phyloP scores from a whole-genome alignment of 2,797 vertebrate species.

The Melopsittacus undulatus region DNA sequence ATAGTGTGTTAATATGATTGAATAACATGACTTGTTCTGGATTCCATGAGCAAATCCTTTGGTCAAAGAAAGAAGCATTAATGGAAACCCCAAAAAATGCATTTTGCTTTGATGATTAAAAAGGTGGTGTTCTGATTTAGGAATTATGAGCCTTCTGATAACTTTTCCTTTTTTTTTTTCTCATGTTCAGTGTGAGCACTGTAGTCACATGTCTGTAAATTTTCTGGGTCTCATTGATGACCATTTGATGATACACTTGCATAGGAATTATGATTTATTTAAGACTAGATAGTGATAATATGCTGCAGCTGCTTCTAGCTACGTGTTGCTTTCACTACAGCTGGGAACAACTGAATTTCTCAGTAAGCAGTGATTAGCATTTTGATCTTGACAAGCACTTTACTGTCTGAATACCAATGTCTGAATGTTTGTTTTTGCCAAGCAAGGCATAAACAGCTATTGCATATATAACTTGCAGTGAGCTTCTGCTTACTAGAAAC shows the following conservation, averaged over 20 bases:
- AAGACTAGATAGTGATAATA: slow-evolving; percentile 12
- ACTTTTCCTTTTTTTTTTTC: not conserved
- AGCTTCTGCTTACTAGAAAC: slow-evolving; percentile 56
- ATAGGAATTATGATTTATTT: not conserved
- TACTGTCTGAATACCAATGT: slow-evolving; percentile 69
- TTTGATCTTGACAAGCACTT: slow-evolving; percentile 77
- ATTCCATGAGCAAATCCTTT: not conserved
- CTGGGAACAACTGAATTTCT: slow-evolving; percentile 67
- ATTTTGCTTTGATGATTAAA: not conserved
- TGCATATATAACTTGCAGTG: slow-evolving; percentile 10
- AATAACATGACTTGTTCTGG: not conserved
- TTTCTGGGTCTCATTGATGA: not conserved
- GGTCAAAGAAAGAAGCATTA: not conserved
- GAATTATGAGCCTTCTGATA: not conserved
- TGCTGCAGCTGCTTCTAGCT: slow-evolving; percentile 42
- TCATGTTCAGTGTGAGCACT: not conserved
- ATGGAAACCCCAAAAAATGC: not conserved
- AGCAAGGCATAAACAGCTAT: slow-evolving; percentile 55
- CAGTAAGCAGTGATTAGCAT: slow-evolving; percentile 74
- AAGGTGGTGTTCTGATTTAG: not conserved
- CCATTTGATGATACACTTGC: not conserved
- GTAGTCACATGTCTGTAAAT: not conserved
- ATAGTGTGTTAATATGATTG: not conserved
- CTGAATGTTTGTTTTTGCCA: slow-evolving; percentile 64
- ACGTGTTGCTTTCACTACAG: slow-evolving; percentile 44